Evolutionary conservation across 2,113 vertebrate genomes (phyloP), one percentile per base, ranked within the genome.

Genomic region (Abramis brama): DNA sequence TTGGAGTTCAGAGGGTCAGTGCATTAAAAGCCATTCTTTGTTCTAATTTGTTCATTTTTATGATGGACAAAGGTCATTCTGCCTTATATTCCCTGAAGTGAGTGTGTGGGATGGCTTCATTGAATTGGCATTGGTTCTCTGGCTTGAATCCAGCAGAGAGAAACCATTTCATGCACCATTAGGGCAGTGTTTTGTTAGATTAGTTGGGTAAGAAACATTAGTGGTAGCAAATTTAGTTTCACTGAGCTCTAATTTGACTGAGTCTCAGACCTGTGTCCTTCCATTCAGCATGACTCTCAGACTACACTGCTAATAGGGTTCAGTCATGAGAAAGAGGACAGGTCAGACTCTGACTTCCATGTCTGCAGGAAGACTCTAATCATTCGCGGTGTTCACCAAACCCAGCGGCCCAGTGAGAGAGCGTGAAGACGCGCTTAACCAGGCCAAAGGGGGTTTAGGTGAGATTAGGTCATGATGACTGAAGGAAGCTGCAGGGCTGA

Each of bases 381-480:
- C 45, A 76, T 76, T 77, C 7, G 7, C 74, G 27, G 25, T 60
- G 52, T 39, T 79, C 39, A 27, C 11, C 5, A 11, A 57, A 19
- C 66, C 25, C 50, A 55, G 81, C 23, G 21, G 50, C 2, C 23
- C 23, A 87, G 21, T 12, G 8, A 57, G 55, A 57, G 50, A 52
- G 13, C 13, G 13, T 52, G 15, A 52, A 64, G 59, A 66, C 13
- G 8, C 17, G 21, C 25, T 30, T 73, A 76, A 66, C 11, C n/a
- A 81, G 62, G 43, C 66, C 45, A 79, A 82, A 87, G 71, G 66
- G 86, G 84, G 87, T 90, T 86, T 78, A 87, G 68, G 83, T 52
- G 27, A 78, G 79, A 71, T 64, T 68, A 77, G 47, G 81, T 52
- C 64, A 70, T 11, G 68, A 52, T 83, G 70, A 77, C 78, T 9